These are phyloP conservation scores for Hozukius guyotensis DNA, from an alignment of 2,797 vertebrate species.

Conservation along the genomic window DNA sequence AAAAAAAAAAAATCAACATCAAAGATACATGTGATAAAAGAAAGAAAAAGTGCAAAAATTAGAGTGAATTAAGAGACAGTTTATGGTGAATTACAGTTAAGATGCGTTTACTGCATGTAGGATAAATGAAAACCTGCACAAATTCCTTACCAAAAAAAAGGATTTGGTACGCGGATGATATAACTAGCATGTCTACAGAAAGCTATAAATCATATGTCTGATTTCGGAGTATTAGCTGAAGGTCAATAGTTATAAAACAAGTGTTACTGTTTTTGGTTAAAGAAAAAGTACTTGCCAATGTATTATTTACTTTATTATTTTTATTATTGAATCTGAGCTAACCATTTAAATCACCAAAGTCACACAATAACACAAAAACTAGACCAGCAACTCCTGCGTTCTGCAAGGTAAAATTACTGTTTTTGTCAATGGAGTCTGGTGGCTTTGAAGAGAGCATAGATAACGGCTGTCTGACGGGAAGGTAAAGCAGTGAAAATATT, in stretches of 20 bases:
- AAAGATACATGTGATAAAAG: background rate
- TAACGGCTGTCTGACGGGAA: too few relatives aligned
- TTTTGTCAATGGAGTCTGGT: too few relatives aligned
- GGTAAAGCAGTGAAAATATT: too few relatives aligned
- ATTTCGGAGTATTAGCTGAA: background rate
- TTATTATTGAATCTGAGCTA: too few relatives aligned
- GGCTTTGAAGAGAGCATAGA: too few relatives aligned
- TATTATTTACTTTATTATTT: background rate
- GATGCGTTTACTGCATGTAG: background rate
- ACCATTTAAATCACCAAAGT: too few relatives aligned
- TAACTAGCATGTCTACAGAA: background rate
- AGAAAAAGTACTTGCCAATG: background rate
- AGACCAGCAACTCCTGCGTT: too few relatives aligned
- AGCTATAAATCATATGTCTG: background rate
- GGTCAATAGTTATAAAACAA: background rate
- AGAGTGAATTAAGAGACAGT: background rate
- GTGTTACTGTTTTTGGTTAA: background rate
- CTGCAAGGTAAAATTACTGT: too few relatives aligned
- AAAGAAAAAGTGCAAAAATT: background rate
- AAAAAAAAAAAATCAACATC: too few relatives aligned
- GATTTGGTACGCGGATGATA: background rate
- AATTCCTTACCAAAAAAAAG: background rate
- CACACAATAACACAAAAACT: too few relatives aligned
- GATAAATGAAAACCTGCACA: background rate
- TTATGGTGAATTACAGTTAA: background rate